Evolutionary conservation across 2,888 invertebrate genomes (phyloP).

Genomic region (Deilephila porcellus): DNA sequence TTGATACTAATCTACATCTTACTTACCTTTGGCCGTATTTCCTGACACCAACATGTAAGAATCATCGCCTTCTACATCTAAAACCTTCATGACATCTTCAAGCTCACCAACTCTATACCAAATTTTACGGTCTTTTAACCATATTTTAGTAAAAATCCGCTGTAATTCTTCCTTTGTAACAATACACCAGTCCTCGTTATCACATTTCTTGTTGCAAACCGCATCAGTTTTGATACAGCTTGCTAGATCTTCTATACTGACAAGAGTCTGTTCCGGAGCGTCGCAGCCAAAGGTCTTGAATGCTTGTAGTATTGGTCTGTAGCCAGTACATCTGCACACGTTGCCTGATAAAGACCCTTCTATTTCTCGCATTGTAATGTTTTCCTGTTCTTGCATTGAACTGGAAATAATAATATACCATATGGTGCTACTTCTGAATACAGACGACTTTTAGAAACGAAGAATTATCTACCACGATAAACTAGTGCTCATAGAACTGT

Average conservation of each 20-base stretch:
- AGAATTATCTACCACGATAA: too few species aligned
- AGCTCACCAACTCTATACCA: slow-evolving; percentile 82
- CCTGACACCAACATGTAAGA: slow-evolving; percentile 87
- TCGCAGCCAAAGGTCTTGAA: slow-evolving; percentile 85
- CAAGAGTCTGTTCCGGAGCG: slow-evolving; percentile 52
- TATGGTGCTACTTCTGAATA: too few species aligned
- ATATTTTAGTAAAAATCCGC: slow-evolving; percentile 43
- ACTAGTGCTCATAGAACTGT: too few species aligned
- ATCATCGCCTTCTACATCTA: slow-evolving; percentile 55
- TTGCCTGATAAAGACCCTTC: slow-evolving; percentile 89
- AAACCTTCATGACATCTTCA: slow-evolving; percentile 75
- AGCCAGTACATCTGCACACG: slow-evolving; percentile 90
- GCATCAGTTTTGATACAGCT: slow-evolving; percentile 47
- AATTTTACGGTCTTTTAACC: slow-evolving; percentile 58
- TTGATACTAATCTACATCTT: too few species aligned
- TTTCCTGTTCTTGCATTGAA: slow-evolving; percentile 64
- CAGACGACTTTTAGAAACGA: too few species aligned
- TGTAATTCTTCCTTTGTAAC: slow-evolving; percentile 47
- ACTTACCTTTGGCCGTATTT: slow-evolving; percentile 87
- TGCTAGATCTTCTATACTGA: slow-evolving; percentile 60
- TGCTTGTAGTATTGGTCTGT: slow-evolving; percentile 86
- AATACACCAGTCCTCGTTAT: slow-evolving; percentile 62
- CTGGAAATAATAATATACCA: slow-evolving; percentile 49
- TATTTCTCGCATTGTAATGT: slow-evolving; percentile 84
- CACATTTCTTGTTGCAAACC: slow-evolving; percentile 40